Evolutionary conservation across 2,888 invertebrate genomes (phyloP).

Genomic region (Callimorpha dominula): DNA sequence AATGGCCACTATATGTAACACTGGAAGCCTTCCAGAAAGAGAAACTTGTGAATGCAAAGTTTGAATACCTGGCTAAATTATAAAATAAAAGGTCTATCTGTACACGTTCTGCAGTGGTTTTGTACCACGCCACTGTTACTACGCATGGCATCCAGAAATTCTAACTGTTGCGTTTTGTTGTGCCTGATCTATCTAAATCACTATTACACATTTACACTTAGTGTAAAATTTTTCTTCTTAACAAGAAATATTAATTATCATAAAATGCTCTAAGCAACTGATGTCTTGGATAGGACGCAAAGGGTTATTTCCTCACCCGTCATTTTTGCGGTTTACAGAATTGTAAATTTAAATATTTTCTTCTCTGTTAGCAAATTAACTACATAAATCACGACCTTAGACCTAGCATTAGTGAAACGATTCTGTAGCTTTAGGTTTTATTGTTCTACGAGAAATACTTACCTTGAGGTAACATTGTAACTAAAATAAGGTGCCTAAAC

Average conservation of each 20-base stretch:
- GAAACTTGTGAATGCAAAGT: too few relatives aligned
- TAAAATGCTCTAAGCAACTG: background rate
- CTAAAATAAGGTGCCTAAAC: background rate
- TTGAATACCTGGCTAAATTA: too few relatives aligned
- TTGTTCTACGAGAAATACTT: background rate
- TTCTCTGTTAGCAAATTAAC: conserved; percentile 27
- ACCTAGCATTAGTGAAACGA: conserved; percentile 2
- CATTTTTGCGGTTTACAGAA: conserved; percentile 66
- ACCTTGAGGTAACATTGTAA: conserved; percentile 11
- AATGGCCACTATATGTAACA: too few relatives aligned
- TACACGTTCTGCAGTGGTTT: too few relatives aligned
- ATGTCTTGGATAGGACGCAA: background rate
- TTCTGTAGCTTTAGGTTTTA: background rate
- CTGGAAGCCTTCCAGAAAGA: too few relatives aligned
- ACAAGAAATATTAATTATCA: background rate
- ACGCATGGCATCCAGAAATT: too few relatives aligned
- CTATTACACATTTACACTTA: too few relatives aligned
- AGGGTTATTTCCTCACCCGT: conserved; percentile 45
- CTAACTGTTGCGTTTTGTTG: too few relatives aligned
- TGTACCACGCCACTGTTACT: too few relatives aligned
- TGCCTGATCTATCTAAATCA: too few relatives aligned
- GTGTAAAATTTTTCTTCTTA: background rate
- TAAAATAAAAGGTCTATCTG: too few relatives aligned
- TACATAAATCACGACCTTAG: conserved; percentile 36
- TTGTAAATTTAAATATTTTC: conserved; percentile 34